Conservation (phyloP, 2,888 invertebrate genomes). For the Lasioglossum morio region DNA sequence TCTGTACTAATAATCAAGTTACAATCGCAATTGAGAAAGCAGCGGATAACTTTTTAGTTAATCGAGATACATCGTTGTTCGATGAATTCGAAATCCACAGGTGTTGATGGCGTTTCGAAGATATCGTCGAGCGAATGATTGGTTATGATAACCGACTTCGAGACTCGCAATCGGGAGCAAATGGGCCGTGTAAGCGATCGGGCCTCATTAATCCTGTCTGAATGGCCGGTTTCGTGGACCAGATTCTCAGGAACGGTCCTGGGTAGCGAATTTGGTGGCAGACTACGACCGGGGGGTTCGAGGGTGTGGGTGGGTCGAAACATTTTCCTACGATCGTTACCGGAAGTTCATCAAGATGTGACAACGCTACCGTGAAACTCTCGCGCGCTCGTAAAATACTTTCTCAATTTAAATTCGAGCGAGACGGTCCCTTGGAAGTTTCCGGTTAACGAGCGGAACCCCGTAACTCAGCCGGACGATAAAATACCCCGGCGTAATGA, state of each 20-base stretch:
- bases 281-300: slow-evolving; percentile 27
- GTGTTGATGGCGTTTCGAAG: slow-evolving; percentile 44
- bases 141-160: slow-evolving; percentile 46
- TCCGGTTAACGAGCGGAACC: slow-evolving; percentile 84
- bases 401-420: slow-evolving; percentile 85
- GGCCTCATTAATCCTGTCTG: slow-evolving; percentile 58
- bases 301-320: slow-evolving; percentile 37
- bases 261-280: slow-evolving; percentile 32
- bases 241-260: slow-evolving; percentile 51
- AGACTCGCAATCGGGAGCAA: slow-evolving; percentile 51
- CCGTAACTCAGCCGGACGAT: slow-evolving; percentile 80
- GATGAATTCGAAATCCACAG: slow-evolving; percentile 43
- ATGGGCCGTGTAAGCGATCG: slow-evolving; percentile 57
- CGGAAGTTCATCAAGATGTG: slow-evolving; percentile 85
- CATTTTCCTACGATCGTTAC: slow-evolving; percentile 82
- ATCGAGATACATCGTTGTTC: neutral
- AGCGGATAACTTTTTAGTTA: too few species aligned
- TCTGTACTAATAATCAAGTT: neutral
- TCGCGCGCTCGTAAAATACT: slow-evolving; percentile 84
- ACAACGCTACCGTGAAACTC: slow-evolving; percentile 84
- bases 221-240: slow-evolving; percentile 51
- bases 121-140: slow-evolving; percentile 17
- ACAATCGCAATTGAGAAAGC: neutral
- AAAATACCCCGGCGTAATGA: slow-evolving; percentile 78
- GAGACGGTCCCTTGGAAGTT: slow-evolving; percentile 78